Evolutionary conservation across 2,888 invertebrate species (phyloP).

Genomic region (Noctua fimbriata): DNA sequence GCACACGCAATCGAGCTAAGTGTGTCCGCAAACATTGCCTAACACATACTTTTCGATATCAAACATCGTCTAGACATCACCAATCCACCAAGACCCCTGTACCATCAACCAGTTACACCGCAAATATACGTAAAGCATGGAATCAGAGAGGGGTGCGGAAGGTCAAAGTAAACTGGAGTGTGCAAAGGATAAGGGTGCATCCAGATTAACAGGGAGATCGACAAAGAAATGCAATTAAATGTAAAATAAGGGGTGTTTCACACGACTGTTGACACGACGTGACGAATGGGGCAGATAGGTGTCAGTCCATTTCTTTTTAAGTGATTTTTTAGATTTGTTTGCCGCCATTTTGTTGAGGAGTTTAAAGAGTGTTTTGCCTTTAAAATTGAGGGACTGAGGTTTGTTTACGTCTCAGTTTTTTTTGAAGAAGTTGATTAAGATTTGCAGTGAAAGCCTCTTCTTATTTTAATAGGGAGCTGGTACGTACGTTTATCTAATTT

Average conservation of each 20-base stretch:
- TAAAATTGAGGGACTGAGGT: slow-evolving; percentile 20
- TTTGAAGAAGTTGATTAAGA: slow-evolving; percentile 47
- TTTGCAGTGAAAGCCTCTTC: slow-evolving; percentile 10
- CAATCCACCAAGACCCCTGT: slow-evolving; percentile 67
- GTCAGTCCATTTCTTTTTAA: slow-evolving; percentile 75
- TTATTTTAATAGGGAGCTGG: background rate
- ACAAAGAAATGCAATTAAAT: slow-evolving; percentile 91
- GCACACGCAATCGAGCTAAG: slow-evolving; percentile 82
- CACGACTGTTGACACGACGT: slow-evolving; percentile 88
- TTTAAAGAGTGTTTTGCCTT: slow-evolving; percentile 53
- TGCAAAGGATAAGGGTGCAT: slow-evolving; percentile 86
- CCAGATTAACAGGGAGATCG: slow-evolving; percentile 87
- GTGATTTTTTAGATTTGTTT: slow-evolving; percentile 76
- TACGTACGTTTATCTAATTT: background rate
- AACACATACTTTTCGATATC: slow-evolving; percentile 85
- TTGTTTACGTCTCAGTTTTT: slow-evolving; percentile 41
- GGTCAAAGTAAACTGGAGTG: slow-evolving; percentile 70
- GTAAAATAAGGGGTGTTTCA: slow-evolving; percentile 89
- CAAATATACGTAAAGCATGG: background rate
- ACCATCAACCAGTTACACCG: slow-evolving; percentile 2
- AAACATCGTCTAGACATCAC: slow-evolving; percentile 84
- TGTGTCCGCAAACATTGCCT: slow-evolving; percentile 85
- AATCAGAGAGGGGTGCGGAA: slow-evolving; percentile 52
- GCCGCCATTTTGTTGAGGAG: slow-evolving; percentile 37
- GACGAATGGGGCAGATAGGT: slow-evolving; percentile 85